Evolutionary conservation across 2,888 invertebrate genomes (phyloP).

Genomic region (Limenitis camilla): DNA sequence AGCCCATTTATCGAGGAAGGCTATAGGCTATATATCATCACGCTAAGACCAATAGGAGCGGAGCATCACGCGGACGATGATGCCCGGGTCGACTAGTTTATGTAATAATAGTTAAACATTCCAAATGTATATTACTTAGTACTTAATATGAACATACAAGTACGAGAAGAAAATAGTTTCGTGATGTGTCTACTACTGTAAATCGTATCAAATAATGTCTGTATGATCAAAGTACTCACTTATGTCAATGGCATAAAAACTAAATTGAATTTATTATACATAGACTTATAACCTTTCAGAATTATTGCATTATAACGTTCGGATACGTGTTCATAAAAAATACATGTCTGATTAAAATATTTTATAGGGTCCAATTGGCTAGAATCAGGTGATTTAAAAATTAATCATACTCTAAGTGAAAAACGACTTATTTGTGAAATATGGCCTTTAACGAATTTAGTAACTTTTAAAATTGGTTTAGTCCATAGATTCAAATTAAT

Average conservation of each 20-base stretch:
- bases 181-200: not conserved
- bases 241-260: not conserved
- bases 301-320: not conserved
- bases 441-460: slow-evolving; percentile 17
- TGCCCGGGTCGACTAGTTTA: too few species aligned
- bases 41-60: too few species aligned
- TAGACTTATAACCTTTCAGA: too few species aligned
- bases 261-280: not conserved
- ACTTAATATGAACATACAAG: too few species aligned
- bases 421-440: slow-evolving; percentile 1
- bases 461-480: slow-evolving; percentile 6
- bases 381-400: slow-evolving; percentile 38
- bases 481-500: not conserved
- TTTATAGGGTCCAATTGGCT: slow-evolving; percentile 59
- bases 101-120: too few species aligned
- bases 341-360: slow-evolving; percentile 33
- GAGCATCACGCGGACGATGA: too few species aligned
- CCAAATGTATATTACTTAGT: too few species aligned
- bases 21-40: too few species aligned
- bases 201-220: not conserved
- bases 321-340: slow-evolving; percentile 11
- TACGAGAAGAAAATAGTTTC: too few species aligned
- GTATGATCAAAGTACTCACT: not conserved
- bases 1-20: too few species aligned
- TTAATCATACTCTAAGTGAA: not conserved